phyloP scores from a whole-genome alignment of 2,113 vertebrate species.

The Oenanthe oenanthe region DNA sequence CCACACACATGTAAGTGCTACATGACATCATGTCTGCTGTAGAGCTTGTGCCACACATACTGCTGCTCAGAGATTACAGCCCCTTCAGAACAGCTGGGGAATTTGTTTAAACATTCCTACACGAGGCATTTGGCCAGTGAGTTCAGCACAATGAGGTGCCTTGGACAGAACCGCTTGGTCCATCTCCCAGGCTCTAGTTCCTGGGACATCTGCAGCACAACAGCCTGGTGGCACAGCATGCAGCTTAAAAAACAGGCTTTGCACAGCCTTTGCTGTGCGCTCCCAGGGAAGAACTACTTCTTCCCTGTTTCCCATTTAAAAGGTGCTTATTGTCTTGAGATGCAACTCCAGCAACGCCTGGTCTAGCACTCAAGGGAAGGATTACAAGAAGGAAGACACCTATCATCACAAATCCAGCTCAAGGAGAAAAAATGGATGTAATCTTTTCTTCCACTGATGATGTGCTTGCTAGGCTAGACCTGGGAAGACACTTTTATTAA shows the following conservation, averaged over 20 bases:
- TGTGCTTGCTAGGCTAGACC: background rate
- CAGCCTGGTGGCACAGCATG: fast-evolving
- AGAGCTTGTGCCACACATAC: background rate
- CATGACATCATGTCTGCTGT: fast-evolving
- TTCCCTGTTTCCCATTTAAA: background rate
- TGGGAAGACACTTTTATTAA: background rate
- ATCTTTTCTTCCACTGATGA: background rate
- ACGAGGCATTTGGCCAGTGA: fast-evolving
- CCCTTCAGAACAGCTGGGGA: background rate
- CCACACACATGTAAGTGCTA: background rate
- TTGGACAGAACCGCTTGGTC: background rate
- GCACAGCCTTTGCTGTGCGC: background rate
- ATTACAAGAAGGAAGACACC: background rate
- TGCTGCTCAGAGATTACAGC: background rate
- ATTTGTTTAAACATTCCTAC: background rate
- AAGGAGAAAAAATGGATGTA: background rate
- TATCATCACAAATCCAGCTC: background rate
- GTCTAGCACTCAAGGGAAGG: background rate
- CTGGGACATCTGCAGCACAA: background rate
- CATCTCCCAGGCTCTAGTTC: background rate
- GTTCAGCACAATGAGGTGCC: background rate
- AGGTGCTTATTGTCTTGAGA: background rate
- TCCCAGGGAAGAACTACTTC: background rate
- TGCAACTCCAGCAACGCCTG: fast-evolving
- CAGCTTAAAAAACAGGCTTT: background rate